These are phyloP conservation scores for Orycteropus afer DNA, from an alignment of 2,113 vertebrate species.

Conservation along the genomic window DNA sequence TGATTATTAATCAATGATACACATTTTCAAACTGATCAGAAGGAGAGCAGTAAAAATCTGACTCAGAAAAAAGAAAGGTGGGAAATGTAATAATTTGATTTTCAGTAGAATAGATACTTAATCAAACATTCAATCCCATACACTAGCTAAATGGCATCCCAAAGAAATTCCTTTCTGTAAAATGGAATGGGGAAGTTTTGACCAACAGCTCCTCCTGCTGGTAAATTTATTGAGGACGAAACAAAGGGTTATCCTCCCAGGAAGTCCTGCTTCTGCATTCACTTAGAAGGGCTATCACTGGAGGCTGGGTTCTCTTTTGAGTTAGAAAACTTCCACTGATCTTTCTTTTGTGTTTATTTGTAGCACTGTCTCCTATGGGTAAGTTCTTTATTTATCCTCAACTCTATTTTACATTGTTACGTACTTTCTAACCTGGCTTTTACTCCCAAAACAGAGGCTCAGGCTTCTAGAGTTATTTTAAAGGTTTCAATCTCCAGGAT, in stretches of 20 bases:
- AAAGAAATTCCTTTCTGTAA: neutral
- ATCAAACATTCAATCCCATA: neutral
- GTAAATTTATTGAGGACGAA: neutral
- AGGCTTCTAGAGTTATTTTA: slow-evolving; percentile 28
- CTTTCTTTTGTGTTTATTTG: slow-evolving; percentile 52
- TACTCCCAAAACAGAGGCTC: neutral
- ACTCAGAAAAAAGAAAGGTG: slow-evolving; percentile 5
- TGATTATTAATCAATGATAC: neutral
- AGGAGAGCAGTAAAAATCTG: neutral
- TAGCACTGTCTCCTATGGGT: slow-evolving; percentile 58
- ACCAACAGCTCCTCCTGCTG: neutral
- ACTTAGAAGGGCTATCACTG: neutral
- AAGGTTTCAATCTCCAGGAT: neutral
- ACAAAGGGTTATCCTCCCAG: neutral
- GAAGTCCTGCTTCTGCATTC: neutral
- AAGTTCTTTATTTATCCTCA: slow-evolving; percentile 40
- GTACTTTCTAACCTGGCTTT: neutral
- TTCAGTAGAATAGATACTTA: neutral
- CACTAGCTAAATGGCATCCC: neutral
- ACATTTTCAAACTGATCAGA: slow-evolving; percentile 14
- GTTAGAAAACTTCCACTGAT: slow-evolving; percentile 31
- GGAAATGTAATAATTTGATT: neutral
- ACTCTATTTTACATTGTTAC: neutral
- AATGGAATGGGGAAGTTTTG: neutral
- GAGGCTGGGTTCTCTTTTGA: neutral